Conservation (phyloP, 1,140 invertebrate genomes). For the Drosophila sucinea region DNA sequence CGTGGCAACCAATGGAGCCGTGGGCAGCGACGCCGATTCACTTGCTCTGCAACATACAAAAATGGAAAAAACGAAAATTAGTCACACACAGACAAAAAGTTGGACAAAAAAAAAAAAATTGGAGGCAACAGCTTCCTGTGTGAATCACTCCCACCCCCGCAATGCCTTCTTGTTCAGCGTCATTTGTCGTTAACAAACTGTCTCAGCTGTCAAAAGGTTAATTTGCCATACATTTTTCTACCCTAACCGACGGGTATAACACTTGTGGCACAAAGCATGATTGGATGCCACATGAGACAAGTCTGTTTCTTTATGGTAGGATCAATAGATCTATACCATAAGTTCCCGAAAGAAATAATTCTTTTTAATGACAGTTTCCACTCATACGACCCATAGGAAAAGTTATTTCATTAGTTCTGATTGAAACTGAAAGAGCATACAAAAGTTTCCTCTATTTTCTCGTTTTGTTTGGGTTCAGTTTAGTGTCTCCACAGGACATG, state of each 20-base stretch:
- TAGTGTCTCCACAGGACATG: slow-evolving; percentile 7
- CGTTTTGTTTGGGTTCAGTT: neutral
- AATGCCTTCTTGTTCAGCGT: neutral
- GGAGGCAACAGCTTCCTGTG: slow-evolving; percentile 1
- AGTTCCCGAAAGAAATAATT: no score
- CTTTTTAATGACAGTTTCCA: no score
- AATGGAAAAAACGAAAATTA: slow-evolving; percentile 14
- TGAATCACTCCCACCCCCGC: slow-evolving; percentile 56
- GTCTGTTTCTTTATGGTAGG: no score
- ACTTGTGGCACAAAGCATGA: neutral
- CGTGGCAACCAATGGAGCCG: slow-evolving; percentile 34
- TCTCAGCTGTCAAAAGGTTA: slow-evolving; percentile 79
- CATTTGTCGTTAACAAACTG: slow-evolving; percentile 30
- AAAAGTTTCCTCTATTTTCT: neutral
- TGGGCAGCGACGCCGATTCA: slow-evolving; percentile 56
- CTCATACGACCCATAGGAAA: no score
- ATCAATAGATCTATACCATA: no score
- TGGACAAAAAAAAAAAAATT: no score
- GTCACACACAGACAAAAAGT: neutral
- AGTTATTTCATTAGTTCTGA: no score
- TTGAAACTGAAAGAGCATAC: no score
- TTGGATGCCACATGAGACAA: no score
- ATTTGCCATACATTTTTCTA: slow-evolving; percentile 73
- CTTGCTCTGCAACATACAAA: slow-evolving; percentile 54
- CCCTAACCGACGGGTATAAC: neutral